These are phyloP conservation scores for Mycteria americana DNA, from an alignment of 2,797 vertebrate genomes.

Conservation along the genomic window DNA sequence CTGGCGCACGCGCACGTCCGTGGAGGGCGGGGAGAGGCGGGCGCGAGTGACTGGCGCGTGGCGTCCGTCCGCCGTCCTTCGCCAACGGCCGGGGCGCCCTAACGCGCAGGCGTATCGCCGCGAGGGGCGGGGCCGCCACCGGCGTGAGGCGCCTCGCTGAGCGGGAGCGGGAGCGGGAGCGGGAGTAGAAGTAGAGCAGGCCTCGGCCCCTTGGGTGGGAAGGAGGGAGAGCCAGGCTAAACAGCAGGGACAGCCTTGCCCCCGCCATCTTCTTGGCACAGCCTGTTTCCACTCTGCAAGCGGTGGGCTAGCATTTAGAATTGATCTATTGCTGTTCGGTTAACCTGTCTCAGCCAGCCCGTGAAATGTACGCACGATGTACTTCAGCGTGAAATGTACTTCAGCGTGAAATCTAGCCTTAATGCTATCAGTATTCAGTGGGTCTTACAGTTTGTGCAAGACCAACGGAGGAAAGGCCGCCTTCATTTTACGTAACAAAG, in stretches of 20 bases:
- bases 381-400: not conserved
- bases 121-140: accelerated
- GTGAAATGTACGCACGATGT: accelerated
- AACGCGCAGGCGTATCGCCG: not conserved
- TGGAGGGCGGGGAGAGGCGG: not conserved
- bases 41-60: not conserved
- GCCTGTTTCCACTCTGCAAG: accelerated
- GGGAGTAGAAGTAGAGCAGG: not conserved
- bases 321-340: not conserved
- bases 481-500: accelerated
- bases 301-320: accelerated
- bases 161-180: not conserved
- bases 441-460: too few species aligned
- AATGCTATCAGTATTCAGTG: accelerated
- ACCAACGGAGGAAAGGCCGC: not conserved
- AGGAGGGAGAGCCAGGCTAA: accelerated
- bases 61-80: not conserved
- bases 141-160: not conserved
- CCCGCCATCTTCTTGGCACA: accelerated
- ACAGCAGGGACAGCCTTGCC: accelerated
- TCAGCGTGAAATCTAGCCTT: not conserved
- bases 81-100: not conserved
- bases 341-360: not conserved
- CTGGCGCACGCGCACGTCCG: not conserved
- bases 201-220: not conserved